Evolutionary conservation across 1,140 invertebrate species (phyloP), one percentile per base, ranked within the genome.

Genomic region (Drosophila prosaltans): DNA sequence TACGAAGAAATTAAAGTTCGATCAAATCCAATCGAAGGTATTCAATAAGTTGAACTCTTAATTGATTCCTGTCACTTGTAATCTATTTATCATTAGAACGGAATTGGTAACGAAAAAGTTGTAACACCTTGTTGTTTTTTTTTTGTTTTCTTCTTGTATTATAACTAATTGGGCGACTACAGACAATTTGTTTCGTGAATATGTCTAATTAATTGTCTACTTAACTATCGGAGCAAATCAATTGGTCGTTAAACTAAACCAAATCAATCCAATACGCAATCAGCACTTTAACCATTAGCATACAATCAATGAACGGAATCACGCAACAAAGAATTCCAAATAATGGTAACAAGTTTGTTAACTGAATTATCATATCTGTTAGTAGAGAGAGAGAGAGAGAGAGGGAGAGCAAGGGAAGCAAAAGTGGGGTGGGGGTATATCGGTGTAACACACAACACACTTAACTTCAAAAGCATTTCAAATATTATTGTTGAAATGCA

Each of bases 221-320:
- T 51, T 51, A 51, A 51, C 8, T 21, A 51, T 51, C 9, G 9
- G 45, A 16, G 9, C 21, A 51, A 24, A 51, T 51, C 45, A 51
- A 51, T 51, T 51, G 45, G 45, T 51, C 45, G 45, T 51, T 51
- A 51, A 51, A 51, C 45, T 51, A 51, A 51, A 51, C 45, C 45
- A 51, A 51, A 51, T 51, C 45, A 51, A 51, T 51, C 24, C 45
- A 51, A 51, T 51, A 51, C 45, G 45, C 21, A 51, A 51, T 51
- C 45, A 51, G 45, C 45, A 51, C 45, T 51, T 51, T 51, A 51
- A 21, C 45, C 45, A 51, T 51, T 51, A 51, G 45, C 45, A 51
- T 51, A 51, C 45, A 51, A 51, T 51, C 45, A 51, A 51, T 26
- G 45, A 51, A 51, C 9, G 8, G 45, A 51, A 51, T 51, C 45